Evolutionary conservation across 1,140 invertebrate genomes (phyloP).

Genomic region (Cepaea nemoralis): DNA sequence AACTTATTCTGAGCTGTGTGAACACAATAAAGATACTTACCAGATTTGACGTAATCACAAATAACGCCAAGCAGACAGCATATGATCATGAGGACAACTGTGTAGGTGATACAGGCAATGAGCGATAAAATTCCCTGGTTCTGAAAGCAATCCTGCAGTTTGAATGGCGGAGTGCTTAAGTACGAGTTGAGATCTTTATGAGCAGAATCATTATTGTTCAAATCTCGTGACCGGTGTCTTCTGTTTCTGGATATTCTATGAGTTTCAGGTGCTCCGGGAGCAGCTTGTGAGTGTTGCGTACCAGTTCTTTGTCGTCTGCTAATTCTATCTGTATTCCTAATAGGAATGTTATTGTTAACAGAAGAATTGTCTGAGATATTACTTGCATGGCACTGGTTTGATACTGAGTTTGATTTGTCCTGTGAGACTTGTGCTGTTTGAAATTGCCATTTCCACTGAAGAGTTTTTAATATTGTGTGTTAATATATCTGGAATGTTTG

Average conservation of each 20-base stretch:
- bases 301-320: not conserved
- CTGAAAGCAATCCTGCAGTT: conserved; percentile 32
- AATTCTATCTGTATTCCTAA: not conserved
- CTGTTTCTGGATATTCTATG: not conserved
- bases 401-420: not conserved
- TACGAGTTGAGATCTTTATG: not conserved
- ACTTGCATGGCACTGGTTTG: not conserved
- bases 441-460: not conserved
- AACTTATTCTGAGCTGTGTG: no score
- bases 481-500: not conserved
- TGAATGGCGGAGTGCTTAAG: not conserved
- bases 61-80: not conserved
- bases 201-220: conserved; percentile 4
- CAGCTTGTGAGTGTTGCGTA: not conserved
- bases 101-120: conserved; percentile 11
- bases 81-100: not conserved
- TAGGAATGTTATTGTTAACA: not conserved
- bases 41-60: not conserved
- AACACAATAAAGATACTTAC: conserved; percentile 9
- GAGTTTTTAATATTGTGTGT: not conserved
- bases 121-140: conserved; percentile 5
- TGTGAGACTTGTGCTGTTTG: not conserved
- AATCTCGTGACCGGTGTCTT: not conserved
- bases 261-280: not conserved
- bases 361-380: not conserved